These are phyloP conservation scores for Helleia helle DNA, from an alignment of 2,888 invertebrate species.

Conservation along the genomic window DNA sequence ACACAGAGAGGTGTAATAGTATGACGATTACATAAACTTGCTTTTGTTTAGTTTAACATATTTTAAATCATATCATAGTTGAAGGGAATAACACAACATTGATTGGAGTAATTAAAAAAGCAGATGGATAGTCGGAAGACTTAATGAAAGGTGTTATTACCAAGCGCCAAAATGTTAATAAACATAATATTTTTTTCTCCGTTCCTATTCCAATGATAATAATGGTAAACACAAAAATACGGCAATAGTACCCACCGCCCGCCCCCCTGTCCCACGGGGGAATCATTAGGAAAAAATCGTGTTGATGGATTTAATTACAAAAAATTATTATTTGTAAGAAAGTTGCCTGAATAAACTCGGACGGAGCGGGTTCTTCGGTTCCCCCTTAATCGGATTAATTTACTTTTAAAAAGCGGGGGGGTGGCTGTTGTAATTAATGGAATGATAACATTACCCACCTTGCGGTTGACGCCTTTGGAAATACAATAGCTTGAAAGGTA, in stretches of 20 bases:
- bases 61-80: too few species aligned
- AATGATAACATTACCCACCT: constrained; percentile 73
- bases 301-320: constrained; percentile 75
- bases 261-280: constrained; percentile 40
- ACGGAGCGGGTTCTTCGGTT: constrained; percentile 70
- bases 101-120: too few species aligned
- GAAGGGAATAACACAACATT: too few species aligned
- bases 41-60: too few species aligned
- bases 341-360: constrained; percentile 71
- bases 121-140: too few species aligned
- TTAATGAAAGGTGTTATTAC: too few species aligned
- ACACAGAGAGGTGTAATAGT: too few species aligned
- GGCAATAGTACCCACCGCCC: constrained; percentile 41
- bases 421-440: constrained; percentile 71
- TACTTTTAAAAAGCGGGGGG: constrained; percentile 69
- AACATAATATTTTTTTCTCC: too few species aligned
- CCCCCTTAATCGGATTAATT: constrained; percentile 73
- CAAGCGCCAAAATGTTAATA: too few species aligned
- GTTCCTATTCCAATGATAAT: too few species aligned
- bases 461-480: constrained; percentile 54
- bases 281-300: constrained; percentile 74
- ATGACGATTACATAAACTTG: too few species aligned
- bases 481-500: constrained; percentile 34
- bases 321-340: constrained; percentile 74
- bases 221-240: constrained; percentile 30